Conservation (phyloP, 1,140 invertebrate genomes). For the Neotoxoptera formosana region DNA sequence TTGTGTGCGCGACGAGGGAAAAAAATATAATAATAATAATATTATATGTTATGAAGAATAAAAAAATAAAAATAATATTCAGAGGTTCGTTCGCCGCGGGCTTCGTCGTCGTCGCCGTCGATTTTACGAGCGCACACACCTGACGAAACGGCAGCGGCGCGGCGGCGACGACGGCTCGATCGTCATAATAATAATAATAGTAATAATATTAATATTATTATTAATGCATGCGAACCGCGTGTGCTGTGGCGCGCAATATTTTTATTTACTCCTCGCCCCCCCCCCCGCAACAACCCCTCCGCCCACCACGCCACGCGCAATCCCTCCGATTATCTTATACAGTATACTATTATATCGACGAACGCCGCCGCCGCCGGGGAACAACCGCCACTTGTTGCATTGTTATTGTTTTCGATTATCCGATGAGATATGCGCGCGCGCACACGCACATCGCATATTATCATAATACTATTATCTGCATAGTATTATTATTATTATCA, state of each 20-base stretch:
- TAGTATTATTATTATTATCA: neutral
- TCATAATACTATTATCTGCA: neutral
- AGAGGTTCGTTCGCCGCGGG: neutral
- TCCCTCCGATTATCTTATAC: neutral
- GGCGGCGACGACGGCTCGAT: neutral
- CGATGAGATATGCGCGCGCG: neutral
- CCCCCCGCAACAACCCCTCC: no score
- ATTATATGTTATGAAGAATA: neutral
- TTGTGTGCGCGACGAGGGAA: slow-evolving; percentile 12
- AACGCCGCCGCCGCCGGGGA: neutral
- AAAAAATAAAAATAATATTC: slow-evolving; percentile 16
- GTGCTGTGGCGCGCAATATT: neutral
- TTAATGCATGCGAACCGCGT: neutral
- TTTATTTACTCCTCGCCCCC: neutral
- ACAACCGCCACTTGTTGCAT: neutral
- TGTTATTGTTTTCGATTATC: slow-evolving; percentile 29
- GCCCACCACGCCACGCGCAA: neutral
- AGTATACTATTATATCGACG: neutral
- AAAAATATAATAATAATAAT: neutral
- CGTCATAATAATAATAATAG: neutral
- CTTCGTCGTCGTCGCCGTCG: neutral
- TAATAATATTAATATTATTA: neutral
- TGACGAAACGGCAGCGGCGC: neutral
- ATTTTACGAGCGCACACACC: neutral
- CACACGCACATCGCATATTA: neutral